Percentiles rank a stretch among this genome's conserved stretches.
These are phyloP conservation scores for Albula glossodonta DNA, from an alignment of 2,113 vertebrate genomes.

Conservation along the genomic window DNA sequence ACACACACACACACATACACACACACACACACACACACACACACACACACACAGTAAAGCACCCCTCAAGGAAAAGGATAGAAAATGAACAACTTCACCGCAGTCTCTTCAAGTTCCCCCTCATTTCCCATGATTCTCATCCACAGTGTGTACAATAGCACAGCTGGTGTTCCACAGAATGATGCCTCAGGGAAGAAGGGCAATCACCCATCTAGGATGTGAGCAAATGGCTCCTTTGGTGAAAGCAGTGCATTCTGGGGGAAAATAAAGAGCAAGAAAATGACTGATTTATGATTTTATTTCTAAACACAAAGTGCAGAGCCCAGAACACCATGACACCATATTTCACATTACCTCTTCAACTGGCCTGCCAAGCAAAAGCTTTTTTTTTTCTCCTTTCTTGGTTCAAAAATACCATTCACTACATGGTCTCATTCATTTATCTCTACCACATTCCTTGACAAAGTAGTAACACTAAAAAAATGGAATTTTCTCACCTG, in stretches of 20 bases:
- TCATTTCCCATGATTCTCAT: not conserved
- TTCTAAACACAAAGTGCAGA: not conserved
- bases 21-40: not conserved
- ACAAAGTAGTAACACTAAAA: too few species aligned
- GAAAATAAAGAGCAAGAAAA: not conserved
- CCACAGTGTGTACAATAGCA: not conserved
- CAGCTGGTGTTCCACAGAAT: not conserved
- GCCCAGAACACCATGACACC: not conserved
- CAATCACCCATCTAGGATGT: not conserved
- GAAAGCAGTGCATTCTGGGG: not conserved
- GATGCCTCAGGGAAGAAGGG: not conserved
- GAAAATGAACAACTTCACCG: not conserved
- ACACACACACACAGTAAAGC: not conserved
- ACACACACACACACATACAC: not conserved
- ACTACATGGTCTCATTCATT: too few species aligned
- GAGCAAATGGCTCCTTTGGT: not conserved
- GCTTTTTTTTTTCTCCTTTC: too few species aligned
- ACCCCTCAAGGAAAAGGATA: not conserved
- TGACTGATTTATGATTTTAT: slow-evolving; percentile 47
- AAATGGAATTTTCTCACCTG: too few species aligned
- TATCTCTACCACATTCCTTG: too few species aligned
- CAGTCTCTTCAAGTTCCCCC: not conserved
- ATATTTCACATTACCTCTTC: not conserved
- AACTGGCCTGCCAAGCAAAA: not conserved
- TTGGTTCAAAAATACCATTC: too few species aligned